Evolutionary conservation across 2,888 invertebrate species (phyloP).

Genomic region (Epirrita christyi): DNA sequence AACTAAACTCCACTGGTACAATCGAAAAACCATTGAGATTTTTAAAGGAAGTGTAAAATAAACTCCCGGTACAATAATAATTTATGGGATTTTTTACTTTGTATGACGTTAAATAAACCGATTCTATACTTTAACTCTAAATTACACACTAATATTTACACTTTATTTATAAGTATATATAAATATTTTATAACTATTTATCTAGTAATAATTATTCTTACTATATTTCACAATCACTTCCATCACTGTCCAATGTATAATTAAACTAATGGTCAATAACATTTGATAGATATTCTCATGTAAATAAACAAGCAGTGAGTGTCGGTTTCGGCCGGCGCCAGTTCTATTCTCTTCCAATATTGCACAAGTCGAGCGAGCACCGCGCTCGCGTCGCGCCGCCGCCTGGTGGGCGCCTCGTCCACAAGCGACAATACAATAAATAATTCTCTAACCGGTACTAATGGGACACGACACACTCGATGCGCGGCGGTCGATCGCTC

Average conservation of each 20-base stretch:
- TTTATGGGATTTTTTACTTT: constrained; percentile 82
- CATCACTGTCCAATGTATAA: constrained; percentile 81
- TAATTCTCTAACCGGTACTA: constrained; percentile 78
- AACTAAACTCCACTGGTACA: constrained; percentile 82
- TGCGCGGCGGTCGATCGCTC: constrained; percentile 42
- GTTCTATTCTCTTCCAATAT: constrained; percentile 68
- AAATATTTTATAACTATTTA: constrained; percentile 82
- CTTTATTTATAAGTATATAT: constrained; percentile 84
- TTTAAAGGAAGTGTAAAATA: constrained; percentile 80
- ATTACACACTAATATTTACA: constrained; percentile 83
- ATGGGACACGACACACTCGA: constrained; percentile 57
- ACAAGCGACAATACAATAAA: constrained; percentile 77
- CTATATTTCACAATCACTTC: constrained; percentile 68
- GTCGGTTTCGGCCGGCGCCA: constrained; percentile 64
- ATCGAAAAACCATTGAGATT: constrained; percentile 84
- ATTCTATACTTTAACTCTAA: constrained; percentile 83
- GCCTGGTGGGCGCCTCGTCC: constrained; percentile 38
- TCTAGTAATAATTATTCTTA: constrained; percentile 72
- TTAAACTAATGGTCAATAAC: constrained; percentile 85
- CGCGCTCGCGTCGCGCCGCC: constrained; percentile 59
- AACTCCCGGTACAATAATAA: constrained; percentile 83
- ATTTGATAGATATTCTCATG: constrained; percentile 82
- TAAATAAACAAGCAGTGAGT: constrained; percentile 83
- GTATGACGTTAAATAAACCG: constrained; percentile 83
- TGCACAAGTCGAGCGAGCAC: constrained; percentile 71